Base-by-base conservation (phyloP, 2,797 vertebrate species). In the Trachurus trachurus region DNA sequence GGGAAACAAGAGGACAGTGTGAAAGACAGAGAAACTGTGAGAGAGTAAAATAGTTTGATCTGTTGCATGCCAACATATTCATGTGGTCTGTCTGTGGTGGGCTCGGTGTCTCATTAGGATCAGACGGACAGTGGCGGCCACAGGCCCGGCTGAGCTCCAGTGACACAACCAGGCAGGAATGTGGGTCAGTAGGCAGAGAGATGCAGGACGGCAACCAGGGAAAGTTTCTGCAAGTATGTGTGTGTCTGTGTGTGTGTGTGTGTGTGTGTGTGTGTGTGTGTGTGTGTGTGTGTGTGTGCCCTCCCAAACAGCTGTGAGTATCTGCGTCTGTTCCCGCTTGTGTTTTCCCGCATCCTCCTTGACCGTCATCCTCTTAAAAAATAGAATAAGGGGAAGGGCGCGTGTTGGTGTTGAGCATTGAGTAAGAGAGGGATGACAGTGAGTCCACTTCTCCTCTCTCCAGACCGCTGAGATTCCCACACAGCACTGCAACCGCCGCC, bases 121-220 rank as follows among this genome's bases (percentile, higher is more conserved):
- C 88, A 89, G 81, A 85, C 80, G 82, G 88, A 87, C 89, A 84
- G 83, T 74, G 26, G 75, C 65, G 9, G 56, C 85, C 49, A 57
- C 73, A 53, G 71, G 65, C 65, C 50, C 40, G 76, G 77, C 79
- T 78, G 72, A 82, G 86, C 81, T 91, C 83, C 83, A 84, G 83
- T 92, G 88, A 93, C 91, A 92, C 92, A 91, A 85, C 81, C 80
- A 74, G 86, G 86, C 82, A 87, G 90, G 92, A 94, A 95, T 93
- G 90, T 92, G 82, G 91, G 93, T 93, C 92, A 93, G 90, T 91
- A 85, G 91, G 88, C 89, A 93, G 86, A 69, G 78, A 76, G 81
- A 86, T 71, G 67, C 50, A 83, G 61, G 53, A 66, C 74, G 60
- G 71, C 15, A 16, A 83, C 61, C 62, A 74, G 74, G 54, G 68